A percentile compares a stretch with the other conserved stretches of the same genome.
phyloP scores from a whole-genome alignment of 1,140 invertebrate genomes.

The Panagrolaimus sp. region DNA sequence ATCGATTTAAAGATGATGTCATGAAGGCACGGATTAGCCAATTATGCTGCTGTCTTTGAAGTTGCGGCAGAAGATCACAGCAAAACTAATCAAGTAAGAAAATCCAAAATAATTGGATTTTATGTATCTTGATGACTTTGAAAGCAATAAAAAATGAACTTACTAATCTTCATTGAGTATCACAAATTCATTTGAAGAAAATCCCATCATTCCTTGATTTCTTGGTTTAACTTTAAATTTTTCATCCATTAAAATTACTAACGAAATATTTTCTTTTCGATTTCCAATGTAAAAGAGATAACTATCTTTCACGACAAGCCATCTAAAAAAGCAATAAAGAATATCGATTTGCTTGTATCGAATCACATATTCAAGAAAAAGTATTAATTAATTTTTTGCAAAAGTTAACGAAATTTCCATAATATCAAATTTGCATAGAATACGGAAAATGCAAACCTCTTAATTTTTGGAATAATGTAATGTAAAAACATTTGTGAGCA shows the following conservation, averaged over 20 bases:
- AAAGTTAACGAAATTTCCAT: no score
- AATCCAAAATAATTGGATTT: no score
- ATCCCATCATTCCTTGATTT: constrained; percentile 27
- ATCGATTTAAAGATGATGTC: background rate
- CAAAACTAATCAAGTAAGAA: no score
- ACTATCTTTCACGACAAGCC: constrained; percentile 62
- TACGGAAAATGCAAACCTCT: no score
- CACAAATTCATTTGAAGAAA: constrained; percentile 21
- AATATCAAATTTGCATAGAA: no score
- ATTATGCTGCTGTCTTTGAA: no score
- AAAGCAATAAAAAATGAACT: constrained; percentile 9
- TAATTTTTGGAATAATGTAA: constrained; percentile 51
- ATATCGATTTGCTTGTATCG: no score
- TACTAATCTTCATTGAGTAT: constrained; percentile 50
- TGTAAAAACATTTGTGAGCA: constrained; percentile 58
- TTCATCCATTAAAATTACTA: constrained; percentile 62
- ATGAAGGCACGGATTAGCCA: no score
- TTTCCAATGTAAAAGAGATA: constrained; percentile 61
- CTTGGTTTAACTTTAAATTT: constrained; percentile 59
- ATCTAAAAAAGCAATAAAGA: constrained; percentile 58
- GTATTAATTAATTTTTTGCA: no score
- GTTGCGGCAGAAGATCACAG: no score
- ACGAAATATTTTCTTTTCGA: constrained; percentile 59
- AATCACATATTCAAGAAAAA: no score
- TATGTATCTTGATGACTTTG: no score